A percentile compares a stretch with the other conserved stretches of the same genome.
These are phyloP conservation scores for Busseola fusca DNA, from an alignment of 2,888 invertebrate genomes.

Conservation along the genomic window DNA sequence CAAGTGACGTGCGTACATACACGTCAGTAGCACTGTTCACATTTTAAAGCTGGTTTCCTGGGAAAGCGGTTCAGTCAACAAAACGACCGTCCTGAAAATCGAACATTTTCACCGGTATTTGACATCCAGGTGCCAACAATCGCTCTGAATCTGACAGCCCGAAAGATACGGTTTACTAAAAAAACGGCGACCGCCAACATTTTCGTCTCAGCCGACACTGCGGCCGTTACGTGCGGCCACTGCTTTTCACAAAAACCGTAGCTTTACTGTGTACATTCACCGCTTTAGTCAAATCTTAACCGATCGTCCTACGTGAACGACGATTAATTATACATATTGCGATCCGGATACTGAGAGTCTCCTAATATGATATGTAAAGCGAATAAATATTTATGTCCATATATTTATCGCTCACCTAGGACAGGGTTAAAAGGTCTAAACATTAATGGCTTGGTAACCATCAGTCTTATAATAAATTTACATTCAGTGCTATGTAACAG, in stretches of 20 bases:
- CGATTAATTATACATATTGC: background rate
- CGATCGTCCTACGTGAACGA: conserved; percentile 10
- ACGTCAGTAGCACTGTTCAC: conserved; percentile 3
- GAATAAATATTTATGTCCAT: conserved; percentile 4
- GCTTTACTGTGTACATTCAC: background rate
- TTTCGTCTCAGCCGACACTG: too few species aligned
- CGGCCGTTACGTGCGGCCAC: too few species aligned
- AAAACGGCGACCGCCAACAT: background rate
- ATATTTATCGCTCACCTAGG: conserved; percentile 15
- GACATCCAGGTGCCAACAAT: background rate
- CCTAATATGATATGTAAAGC: conserved; percentile 18
- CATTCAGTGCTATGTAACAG: conserved; percentile 56
- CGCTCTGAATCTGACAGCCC: background rate
- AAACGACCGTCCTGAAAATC: background rate
- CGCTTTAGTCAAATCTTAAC: background rate
- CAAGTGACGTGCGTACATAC: background rate
- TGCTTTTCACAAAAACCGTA: too few species aligned
- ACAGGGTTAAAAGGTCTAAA: conserved; percentile 11
- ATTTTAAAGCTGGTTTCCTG: background rate
- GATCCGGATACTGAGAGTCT: conserved; percentile 13
- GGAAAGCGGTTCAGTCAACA: background rate
- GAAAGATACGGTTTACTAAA: background rate
- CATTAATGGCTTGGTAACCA: conserved; percentile 60
- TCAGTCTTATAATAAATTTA: conserved; percentile 75
- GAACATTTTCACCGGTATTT: background rate